Evolutionary conservation across 35 echinoderm and acorn worm species (phyloP), one percentile per base, ranked within the genome.

Genomic region (Chiridota heheva): DNA sequence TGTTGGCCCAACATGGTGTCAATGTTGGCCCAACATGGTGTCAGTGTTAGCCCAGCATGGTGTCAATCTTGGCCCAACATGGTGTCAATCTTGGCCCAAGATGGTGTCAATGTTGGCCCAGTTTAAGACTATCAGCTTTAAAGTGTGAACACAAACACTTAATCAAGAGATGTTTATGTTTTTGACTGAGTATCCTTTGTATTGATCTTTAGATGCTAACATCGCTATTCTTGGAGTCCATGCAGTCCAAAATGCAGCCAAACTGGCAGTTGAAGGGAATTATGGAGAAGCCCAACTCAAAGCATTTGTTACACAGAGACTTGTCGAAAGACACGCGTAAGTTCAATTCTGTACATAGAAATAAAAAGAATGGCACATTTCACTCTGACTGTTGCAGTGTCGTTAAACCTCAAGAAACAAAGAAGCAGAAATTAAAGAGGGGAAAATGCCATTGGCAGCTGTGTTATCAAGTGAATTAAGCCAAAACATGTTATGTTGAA

Each of bases 171-270:
- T n/a, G n/a, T n/a, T n/a, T n/a, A n/a, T n/a, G n/a, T n/a, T n/a
- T n/a, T n/a, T n/a, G n/a, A n/a, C n/a, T n/a, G n/a, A n/a, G n/a
- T n/a, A n/a, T n/a, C n/a, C n/a, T n/a, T n/a, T n/a, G n/a, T n/a
- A n/a, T n/a, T n/a, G n/a, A n/a, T n/a, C n/a, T n/a, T n/a, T n/a
- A 96, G 92, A 96, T 86, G 83, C 88, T 8, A 96, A 96, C 69
- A 80, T 91, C 42, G 83, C 77, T 56, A 89, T 97, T 25, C 30
- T 87, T 29, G 88, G 93, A 30, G 84, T 89, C 25, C 94, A 97
- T 53, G 88, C 94, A 12, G 94, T 89, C 1, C 94, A 97, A 47
- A 84, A 90, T 70, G 89, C 94, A 1, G 94, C 94, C 40, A 91
- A 91, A 63, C 75, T 97, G 1, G 94, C 94, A 6, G 88, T 97